Conservation (phyloP, 2,888 invertebrate genomes). For the Spodoptera picta region DNA sequence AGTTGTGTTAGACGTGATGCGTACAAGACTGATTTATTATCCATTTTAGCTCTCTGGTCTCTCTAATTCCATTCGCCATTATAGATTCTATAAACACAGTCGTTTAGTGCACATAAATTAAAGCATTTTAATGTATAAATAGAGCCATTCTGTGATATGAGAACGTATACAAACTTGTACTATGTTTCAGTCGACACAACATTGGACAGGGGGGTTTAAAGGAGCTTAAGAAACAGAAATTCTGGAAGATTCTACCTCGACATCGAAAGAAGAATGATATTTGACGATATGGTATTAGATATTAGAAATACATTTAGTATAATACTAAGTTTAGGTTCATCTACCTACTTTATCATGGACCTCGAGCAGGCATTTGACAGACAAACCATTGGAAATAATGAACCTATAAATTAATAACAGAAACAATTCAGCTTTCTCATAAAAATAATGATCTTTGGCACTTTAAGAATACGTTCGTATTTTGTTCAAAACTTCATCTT, state of each 20-base stretch:
- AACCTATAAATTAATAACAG: neutral
- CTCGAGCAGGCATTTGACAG: conserved; percentile 21
- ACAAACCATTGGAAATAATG: conserved; percentile 8
- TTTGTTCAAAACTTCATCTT: conserved; percentile 20
- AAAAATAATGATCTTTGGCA: conserved; percentile 37
- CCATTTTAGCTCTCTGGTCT: neutral
- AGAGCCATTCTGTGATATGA: conserved; percentile 61
- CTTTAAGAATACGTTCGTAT: conserved; percentile 46
- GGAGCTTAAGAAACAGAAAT: conserved; percentile 29
- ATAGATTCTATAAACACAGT: conserved; percentile 30
- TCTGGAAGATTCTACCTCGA: conserved; percentile 36
- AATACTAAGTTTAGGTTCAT: conserved; percentile 26
- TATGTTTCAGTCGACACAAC: conserved; percentile 56
- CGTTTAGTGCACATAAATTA: conserved; percentile 38
- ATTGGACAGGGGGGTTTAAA: conserved; percentile 20
- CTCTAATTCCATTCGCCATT: conserved; percentile 40
- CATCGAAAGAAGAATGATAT: conserved; percentile 44
- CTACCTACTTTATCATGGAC: conserved; percentile 12
- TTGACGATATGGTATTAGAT: conserved; percentile 51
- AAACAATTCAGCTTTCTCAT: neutral
- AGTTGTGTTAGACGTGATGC: too few relatives aligned
- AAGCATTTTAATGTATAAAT: conserved; percentile 27
- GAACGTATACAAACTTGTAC: conserved; percentile 64
- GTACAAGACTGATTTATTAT: neutral
- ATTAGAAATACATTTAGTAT: conserved; percentile 24